Base-by-base conservation (phyloP, 2,888 invertebrate genomes). In the Altica lythri region DNA sequence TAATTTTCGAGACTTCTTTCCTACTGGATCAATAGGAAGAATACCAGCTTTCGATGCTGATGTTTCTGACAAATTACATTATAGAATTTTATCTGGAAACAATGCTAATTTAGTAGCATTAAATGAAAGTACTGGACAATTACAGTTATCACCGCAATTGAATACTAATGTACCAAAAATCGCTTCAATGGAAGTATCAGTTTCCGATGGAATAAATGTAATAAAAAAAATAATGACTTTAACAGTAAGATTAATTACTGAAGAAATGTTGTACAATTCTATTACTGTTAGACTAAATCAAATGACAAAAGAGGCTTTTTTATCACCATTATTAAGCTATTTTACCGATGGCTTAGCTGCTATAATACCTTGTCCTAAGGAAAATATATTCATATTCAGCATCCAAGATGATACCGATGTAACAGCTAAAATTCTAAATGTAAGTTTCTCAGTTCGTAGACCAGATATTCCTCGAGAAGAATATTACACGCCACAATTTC, bases 41-140 rank as follows among this genome's bases (percentile, higher is more conserved):
- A 90, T 97, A 22, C 97, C 97, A 0, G 97, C 96, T 0, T 88
- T 85, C 69, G 97, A 98, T 76, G 95, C 95, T 8, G 97, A 97
- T 78, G 93, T 95, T 18, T 90, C 90, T 3, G 95, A 96, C 72
- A 80, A 87, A 78, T 77, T 95, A 0, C 83, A 83, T 54, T 97
- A 92, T 77, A 83, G 86, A 22, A 91, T 97, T 55, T 75, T 95
- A 0, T 88, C 91, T 0, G 96, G 97, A 0, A 97, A 97, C 75
- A 95, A 94, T 71, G 96, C 96, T 0, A 91, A 92, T 69, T 78
- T 96, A 12, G 82, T 97, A 1, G 83, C 89, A 0, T 75, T 97
- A 16, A 93, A 97, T 70, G 85, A 86, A 67, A 86, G 87, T 0
- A 85, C 88, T 0, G 96, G 96, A 0, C 87, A 90, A 27, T 83